Conservation (phyloP, 1,140 invertebrate genomes). For the Drosophila takahashii region DNA sequence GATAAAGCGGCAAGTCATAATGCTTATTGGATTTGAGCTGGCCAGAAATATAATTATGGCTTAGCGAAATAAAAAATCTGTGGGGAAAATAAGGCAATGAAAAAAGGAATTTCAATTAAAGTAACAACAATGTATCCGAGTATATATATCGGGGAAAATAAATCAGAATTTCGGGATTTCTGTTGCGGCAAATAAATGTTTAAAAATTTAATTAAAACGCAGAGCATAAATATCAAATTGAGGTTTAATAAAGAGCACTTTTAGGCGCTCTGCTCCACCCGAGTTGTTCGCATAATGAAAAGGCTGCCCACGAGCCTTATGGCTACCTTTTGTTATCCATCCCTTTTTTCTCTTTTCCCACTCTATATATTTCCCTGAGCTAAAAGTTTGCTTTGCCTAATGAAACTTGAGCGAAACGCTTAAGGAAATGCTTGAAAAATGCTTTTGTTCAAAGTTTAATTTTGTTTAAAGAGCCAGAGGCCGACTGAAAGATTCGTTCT, state of each 20-base stretch:
- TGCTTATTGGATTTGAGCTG: slow-evolving; percentile 77
- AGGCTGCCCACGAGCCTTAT: slow-evolving; percentile 30
- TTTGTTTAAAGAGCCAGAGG: slow-evolving; percentile 31
- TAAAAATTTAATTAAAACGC: slow-evolving; percentile 70
- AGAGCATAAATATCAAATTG: slow-evolving; percentile 76
- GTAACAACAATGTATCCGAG: slow-evolving; percentile 27
- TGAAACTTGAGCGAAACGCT: slow-evolving; percentile 77
- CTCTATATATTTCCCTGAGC: slow-evolving; percentile 29
- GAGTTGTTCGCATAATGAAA: slow-evolving; percentile 55
- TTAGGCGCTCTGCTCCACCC: slow-evolving; percentile 41
- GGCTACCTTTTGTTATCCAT: slow-evolving; percentile 22
- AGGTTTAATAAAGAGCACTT: slow-evolving; percentile 75
- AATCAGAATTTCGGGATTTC: slow-evolving; percentile 21
- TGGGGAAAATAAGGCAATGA: slow-evolving; percentile 14
- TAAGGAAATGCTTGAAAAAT: slow-evolving; percentile 76
- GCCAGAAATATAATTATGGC: slow-evolving; percentile 73
- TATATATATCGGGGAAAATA: slow-evolving; percentile 14
- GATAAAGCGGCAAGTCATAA: slow-evolving; percentile 70
- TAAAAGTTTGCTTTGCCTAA: slow-evolving; percentile 70
- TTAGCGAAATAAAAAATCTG: slow-evolving; percentile 35
- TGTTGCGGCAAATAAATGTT: slow-evolving; percentile 60
- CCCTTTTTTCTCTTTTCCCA: slow-evolving; percentile 4
- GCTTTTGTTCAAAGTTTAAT: slow-evolving; percentile 63
- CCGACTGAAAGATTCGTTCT: slow-evolving; percentile 26
- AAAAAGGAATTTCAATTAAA: slow-evolving; percentile 78